Evolutionary conservation across 1,140 invertebrate species (phyloP), one percentile per base, ranked within the genome.

Genomic region (Lutraria rhynchaena): DNA sequence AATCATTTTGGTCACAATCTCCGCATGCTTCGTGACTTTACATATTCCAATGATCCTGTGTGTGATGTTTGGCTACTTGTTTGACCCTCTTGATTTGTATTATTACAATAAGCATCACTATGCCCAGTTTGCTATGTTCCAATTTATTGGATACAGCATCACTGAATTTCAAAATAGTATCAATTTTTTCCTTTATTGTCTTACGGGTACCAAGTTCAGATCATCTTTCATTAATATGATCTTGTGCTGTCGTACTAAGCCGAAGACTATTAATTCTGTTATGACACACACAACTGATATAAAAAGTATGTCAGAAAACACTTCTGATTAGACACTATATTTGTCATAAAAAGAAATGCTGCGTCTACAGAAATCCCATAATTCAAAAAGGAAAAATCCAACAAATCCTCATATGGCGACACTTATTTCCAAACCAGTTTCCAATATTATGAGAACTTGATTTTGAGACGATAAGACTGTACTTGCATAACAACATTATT

Each of bases 91-190:
- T 13, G 24, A 31, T 13, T 1, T 67, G 0, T 46, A 19, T 4
- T 13, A 4, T 9, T 22, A 29, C 29, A 31, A 67, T 46, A 37
- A 29, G 24, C 44, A 67, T 29, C 5, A 13, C 4, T 67, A 46
- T 49, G 63, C 41, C 1, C 22, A 67, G n/a, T 44, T 49, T 22
- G 9, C 49, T 17, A 27, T 49, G 1, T 46, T 46, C 31, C 27
- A 27, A 46, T 46, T 0, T 15, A 7, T 31, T 3, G 63, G 44
- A 2, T 49, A 29, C 17, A 1, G 0, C 49, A 15, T 67, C 1
- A 31, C 63, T 3, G 63, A 67, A 15, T 67, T 46, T 29, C 63
- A 67, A 67, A 67, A 67, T 19, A 27, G 44, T 49, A 49, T 67
- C 9, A 67, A 67, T 22, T 67, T 67, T 31, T 67, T 67, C 29